Conservation (phyloP, 1,140 invertebrate genomes). For the Drosophila ironensis region DNA sequence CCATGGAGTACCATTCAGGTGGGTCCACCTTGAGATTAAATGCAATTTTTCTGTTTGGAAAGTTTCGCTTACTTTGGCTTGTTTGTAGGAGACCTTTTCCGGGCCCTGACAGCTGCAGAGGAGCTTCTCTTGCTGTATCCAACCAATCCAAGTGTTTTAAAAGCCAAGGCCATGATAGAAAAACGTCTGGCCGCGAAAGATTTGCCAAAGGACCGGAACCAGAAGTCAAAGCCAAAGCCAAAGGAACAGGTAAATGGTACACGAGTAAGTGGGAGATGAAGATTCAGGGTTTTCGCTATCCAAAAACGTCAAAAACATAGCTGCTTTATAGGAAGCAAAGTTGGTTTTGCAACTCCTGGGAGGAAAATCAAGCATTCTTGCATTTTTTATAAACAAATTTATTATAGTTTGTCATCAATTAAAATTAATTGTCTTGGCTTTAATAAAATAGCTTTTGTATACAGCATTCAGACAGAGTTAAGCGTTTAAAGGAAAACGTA, state of each 20-base stretch:
- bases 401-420: no score
- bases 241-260: no score
- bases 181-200: constrained; percentile 22
- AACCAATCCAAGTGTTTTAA: constrained; percentile 25
- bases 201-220: constrained; percentile 8
- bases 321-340: no score
- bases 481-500: no score
- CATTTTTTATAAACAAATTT: no score
- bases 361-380: no score
- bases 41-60: constrained; percentile 3
- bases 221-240: constrained; percentile 38
- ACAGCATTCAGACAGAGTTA: no score
- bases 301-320: no score
- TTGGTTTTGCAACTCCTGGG: no score
- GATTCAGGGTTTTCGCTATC: constrained; percentile 1
- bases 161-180: constrained; percentile 53
- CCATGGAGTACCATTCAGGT: constrained; percentile 68
- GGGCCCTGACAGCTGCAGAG: constrained; percentile 45
- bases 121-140: constrained; percentile 52
- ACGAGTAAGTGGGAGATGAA: constrained; percentile 7
- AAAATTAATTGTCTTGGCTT: no score
- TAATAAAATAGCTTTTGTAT: no score
- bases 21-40: not conserved
- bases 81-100: constrained; percentile 48
- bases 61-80: not conserved